These are phyloP conservation scores for Portevinia maculata DNA, from an alignment of 2,888 invertebrate species.

Conservation along the genomic window DNA sequence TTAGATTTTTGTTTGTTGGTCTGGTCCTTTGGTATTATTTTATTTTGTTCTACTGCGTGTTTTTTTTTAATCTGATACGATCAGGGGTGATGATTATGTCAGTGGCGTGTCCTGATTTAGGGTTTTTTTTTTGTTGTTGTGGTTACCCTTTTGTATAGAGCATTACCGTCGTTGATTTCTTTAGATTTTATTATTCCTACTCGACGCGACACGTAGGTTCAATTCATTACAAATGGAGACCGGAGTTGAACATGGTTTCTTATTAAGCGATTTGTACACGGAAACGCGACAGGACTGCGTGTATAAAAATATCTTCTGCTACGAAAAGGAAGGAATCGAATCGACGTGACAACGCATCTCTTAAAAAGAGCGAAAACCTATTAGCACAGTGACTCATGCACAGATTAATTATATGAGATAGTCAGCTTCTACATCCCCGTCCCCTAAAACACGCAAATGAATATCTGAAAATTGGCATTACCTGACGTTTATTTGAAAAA, in stretches of 20 bases:
- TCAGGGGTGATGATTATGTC: constrained; percentile 53
- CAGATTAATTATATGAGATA: too few relatives aligned
- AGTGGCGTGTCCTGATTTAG: constrained; percentile 50
- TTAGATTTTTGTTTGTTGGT: constrained; percentile 10
- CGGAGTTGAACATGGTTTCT: not conserved
- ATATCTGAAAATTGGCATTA: too few relatives aligned
- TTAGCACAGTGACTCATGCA: too few relatives aligned
- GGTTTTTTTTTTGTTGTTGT: constrained; percentile 7
- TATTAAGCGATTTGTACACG: too few relatives aligned
- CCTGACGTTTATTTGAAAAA: too few relatives aligned
- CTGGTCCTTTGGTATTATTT: constrained; percentile 19
- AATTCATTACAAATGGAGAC: not conserved
- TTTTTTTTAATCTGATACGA: constrained; percentile 39
- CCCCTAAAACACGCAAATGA: too few relatives aligned
- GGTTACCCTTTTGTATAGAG: not conserved
- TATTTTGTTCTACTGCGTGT: constrained; percentile 11
- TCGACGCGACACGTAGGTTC: constrained; percentile 1
- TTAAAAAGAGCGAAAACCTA: too few relatives aligned
- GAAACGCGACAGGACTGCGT: too few relatives aligned
- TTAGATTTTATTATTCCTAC: constrained; percentile 36
- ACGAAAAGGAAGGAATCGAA: too few relatives aligned
- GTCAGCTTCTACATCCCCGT: too few relatives aligned
- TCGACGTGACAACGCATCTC: too few relatives aligned
- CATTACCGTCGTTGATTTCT: constrained; percentile 23
- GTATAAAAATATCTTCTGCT: too few relatives aligned